Conservation (phyloP, 2,113 vertebrate genomes). For the Acrocephalus kingi region DNA sequence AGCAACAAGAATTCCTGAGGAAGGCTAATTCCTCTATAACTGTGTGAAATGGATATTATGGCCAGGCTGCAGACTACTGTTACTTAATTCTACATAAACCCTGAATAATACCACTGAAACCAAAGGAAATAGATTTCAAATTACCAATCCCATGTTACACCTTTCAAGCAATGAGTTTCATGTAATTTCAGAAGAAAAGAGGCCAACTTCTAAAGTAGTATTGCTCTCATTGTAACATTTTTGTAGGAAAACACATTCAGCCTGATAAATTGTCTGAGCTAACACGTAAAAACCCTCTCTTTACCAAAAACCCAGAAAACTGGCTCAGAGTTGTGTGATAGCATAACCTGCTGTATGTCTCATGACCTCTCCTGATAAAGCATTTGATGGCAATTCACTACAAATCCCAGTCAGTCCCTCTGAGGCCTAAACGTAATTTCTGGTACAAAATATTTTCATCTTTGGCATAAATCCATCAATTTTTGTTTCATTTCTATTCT, state of each 20-base stretch:
- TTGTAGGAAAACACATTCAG: neutral
- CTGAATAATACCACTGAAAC: neutral
- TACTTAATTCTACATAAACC: neutral
- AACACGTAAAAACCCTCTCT: neutral
- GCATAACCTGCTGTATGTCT: neutral
- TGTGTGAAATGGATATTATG: neutral
- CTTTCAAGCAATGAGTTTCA: neutral
- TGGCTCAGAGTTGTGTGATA: neutral
- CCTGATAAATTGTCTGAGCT: neutral
- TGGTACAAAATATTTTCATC: neutral
- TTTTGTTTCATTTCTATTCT: neutral
- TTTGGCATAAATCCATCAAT: neutral
- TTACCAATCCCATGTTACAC: neutral
- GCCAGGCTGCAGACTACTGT: neutral
- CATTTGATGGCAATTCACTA: neutral
- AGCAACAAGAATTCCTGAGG: neutral
- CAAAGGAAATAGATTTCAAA: neutral
- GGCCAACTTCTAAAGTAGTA: neutral
- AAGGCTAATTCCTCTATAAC: neutral
- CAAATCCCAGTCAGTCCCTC: neutral
- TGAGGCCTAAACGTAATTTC: neutral
- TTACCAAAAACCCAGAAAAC: neutral
- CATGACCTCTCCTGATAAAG: neutral
- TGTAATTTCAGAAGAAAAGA: neutral
- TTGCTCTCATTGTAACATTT: neutral